Percentiles rank a stretch among this genome's conserved stretches.
These are phyloP conservation scores for Pocota personata DNA, from an alignment of 2,888 invertebrate genomes.

Conservation along the genomic window DNA sequence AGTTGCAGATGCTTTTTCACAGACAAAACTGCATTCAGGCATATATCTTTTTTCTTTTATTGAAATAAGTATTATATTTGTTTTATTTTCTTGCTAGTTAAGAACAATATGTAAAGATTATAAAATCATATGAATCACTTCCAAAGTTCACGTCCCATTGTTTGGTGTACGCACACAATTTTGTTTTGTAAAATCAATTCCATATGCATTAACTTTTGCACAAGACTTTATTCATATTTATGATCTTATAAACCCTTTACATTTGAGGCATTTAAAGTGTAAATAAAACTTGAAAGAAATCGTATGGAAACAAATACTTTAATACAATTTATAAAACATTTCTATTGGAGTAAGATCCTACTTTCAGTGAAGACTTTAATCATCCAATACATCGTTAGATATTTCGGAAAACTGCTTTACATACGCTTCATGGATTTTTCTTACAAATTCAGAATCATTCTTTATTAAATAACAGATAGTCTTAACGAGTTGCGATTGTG, in stretches of 20 bases:
- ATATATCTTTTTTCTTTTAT: no score
- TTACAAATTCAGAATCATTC: conserved; percentile 94
- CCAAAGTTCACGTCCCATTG: no score
- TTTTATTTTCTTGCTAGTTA: no score
- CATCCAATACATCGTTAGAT: conserved; percentile 45
- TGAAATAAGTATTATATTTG: no score
- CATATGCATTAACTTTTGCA: conserved; percentile 26
- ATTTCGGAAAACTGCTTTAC: conserved; percentile 91
- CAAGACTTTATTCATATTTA: conserved; percentile 55
- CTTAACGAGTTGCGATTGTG: conserved; percentile 94
- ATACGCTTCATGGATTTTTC: conserved; percentile 95
- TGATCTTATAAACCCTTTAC: conserved; percentile 56
- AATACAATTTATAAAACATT: conserved; percentile 41
- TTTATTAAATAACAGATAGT: conserved; percentile 94
- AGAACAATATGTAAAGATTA: no score
- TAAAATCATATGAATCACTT: no score
- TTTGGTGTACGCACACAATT: background rate
- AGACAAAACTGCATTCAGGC: no score
- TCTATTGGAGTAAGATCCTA: conserved; percentile 21
- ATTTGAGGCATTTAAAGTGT: conserved; percentile 48
- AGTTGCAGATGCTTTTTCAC: no score
- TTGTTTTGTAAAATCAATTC: conserved; percentile 12
- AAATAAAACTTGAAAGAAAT: conserved; percentile 30
- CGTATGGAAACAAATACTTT: conserved; percentile 40
- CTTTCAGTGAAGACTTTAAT: conserved; percentile 33